Percentiles rank a stretch among this genome's conserved stretches.
These are phyloP conservation scores for Tenebrosternarchus preto DNA, from an alignment of 2,113 vertebrate species.

Conservation along the genomic window DNA sequence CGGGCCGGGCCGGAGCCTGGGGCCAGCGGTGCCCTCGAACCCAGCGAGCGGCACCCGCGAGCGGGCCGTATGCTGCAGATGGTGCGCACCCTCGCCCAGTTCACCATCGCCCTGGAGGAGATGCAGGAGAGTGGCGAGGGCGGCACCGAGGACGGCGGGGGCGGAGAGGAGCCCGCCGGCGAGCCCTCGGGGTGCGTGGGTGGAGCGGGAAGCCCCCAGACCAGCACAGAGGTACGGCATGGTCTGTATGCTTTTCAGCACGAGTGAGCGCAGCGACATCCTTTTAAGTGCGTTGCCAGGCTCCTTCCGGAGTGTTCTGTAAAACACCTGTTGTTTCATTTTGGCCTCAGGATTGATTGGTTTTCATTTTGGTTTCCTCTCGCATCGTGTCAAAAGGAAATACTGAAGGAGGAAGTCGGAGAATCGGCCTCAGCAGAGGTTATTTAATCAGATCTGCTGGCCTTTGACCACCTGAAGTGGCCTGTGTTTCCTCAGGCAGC, in stretches of 20 bases:
- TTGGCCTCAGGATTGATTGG: not conserved
- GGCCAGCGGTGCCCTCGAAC: too few species aligned
- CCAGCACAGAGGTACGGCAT: constrained; percentile 74
- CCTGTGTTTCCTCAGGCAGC: not conserved
- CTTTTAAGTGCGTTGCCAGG: not conserved
- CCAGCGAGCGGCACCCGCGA: constrained; percentile 13
- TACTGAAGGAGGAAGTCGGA: not conserved
- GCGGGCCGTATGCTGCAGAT: constrained; percentile 91
- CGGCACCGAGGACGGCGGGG: constrained; percentile 71
- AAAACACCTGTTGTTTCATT: not conserved
- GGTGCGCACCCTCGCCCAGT: constrained; percentile 96
- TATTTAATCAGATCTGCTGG: not conserved
- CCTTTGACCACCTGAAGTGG: not conserved
- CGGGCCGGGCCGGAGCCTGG: too few species aligned
- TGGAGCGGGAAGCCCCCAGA: constrained; percentile 60
- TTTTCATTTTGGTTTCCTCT: not conserved
- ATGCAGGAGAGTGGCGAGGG: constrained; percentile 89
- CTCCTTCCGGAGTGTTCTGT: not conserved
- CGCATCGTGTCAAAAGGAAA: not conserved
- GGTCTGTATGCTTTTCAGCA: not conserved
- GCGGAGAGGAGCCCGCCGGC: constrained; percentile 58
- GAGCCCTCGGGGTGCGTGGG: constrained; percentile 60
- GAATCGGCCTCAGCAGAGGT: not conserved
- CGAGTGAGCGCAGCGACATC: not conserved
- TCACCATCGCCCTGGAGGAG: constrained; percentile 97